Conservation (phyloP, 2,888 invertebrate species). For the Cryptops parisi region DNA sequence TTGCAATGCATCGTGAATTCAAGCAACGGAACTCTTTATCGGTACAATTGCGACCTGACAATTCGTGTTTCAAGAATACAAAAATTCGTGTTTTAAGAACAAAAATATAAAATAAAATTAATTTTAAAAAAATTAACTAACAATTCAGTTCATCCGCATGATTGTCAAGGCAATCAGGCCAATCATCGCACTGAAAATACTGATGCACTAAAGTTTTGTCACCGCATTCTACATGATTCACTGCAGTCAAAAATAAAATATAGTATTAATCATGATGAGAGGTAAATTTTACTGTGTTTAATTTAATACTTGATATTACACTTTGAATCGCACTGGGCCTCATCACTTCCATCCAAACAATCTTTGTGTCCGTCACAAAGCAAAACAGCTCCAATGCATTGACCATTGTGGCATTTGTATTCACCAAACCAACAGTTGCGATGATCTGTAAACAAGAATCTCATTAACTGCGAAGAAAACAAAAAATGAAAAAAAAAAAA, state of each 20-base stretch:
- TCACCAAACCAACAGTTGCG: constrained; percentile 33
- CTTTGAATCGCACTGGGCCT: constrained; percentile 21
- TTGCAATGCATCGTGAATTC: constrained; percentile 34
- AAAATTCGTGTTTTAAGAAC: too few species aligned
- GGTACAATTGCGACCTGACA: constrained; percentile 26
- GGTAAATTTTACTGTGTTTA: too few species aligned
- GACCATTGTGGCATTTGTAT: constrained; percentile 34
- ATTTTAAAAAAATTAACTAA: constrained; percentile 20
- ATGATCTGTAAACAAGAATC: too few species aligned
- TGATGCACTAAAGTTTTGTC: constrained; percentile 27
- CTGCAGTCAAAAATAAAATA: too few species aligned
- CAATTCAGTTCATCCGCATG: constrained; percentile 31
- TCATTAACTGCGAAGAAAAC: too few species aligned
- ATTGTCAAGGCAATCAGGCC: constrained; percentile 30
- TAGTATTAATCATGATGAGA: background rate
- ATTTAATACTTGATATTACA: too few species aligned
- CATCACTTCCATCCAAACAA: constrained; percentile 28
- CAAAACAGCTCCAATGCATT: constrained; percentile 34
- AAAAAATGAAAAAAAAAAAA: too few species aligned
- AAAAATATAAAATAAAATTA: too few species aligned
- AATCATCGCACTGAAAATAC: constrained; percentile 30
- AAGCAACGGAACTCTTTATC: constrained; percentile 30
- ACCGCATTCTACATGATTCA: constrained; percentile 25
- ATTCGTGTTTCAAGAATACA: too few species aligned
- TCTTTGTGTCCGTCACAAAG: constrained; percentile 31